Evolutionary conservation across 2,113 vertebrate species (phyloP).

Genomic region (Oncorhynchus gorbuscha): DNA sequence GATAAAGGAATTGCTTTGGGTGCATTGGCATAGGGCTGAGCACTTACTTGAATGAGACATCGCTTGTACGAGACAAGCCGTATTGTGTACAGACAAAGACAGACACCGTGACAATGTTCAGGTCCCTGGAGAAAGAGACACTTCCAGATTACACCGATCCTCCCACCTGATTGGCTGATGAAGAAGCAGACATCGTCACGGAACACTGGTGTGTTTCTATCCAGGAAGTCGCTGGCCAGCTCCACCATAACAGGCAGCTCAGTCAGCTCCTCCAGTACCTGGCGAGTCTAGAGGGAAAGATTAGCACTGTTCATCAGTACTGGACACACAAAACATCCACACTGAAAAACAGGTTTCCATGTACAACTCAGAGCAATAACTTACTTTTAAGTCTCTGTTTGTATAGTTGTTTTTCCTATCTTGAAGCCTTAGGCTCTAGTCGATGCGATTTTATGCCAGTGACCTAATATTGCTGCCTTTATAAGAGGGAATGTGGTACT

Average conservation of each 20-base stretch:
- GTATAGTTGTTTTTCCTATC: not conserved
- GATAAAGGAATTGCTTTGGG: not conserved
- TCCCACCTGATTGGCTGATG: constrained; percentile 95
- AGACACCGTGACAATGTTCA: constrained; percentile 23
- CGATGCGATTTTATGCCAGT: not conserved
- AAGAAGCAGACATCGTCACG: constrained; percentile 98
- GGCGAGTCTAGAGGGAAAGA: constrained; percentile 82
- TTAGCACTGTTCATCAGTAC: constrained; percentile 8
- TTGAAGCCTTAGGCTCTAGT: not conserved
- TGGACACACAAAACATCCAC: not conserved
- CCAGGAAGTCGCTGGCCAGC: constrained; percentile 96
- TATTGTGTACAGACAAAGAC: constrained; percentile 12
- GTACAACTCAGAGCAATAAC: not conserved
- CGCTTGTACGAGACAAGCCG: not conserved
- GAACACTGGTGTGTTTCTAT: constrained; percentile 96
- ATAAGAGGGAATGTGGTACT: constrained; percentile 54
- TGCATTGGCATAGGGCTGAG: too few species aligned
- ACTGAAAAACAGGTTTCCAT: not conserved
- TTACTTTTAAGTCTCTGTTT: not conserved
- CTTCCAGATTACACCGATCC: constrained; percentile 11
- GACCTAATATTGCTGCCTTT: not conserved
- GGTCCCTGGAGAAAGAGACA: constrained; percentile 7
- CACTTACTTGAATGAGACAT: not conserved
- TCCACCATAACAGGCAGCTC: constrained; percentile 98
- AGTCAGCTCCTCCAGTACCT: constrained; percentile 94